Base-by-base conservation (phyloP, 1,140 invertebrate genomes). In the Drosophila tani region DNA sequence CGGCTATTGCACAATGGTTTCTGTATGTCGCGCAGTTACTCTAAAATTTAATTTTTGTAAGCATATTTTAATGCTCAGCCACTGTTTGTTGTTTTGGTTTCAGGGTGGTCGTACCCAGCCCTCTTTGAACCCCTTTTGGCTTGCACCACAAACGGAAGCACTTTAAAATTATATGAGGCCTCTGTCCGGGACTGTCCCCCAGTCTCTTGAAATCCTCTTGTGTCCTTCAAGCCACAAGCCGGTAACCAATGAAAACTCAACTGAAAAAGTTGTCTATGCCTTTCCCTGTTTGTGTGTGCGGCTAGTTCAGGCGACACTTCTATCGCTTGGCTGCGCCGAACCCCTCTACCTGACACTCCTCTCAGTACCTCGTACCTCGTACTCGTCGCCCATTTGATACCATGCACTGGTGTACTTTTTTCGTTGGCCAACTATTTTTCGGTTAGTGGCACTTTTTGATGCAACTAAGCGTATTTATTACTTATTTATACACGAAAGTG, bases 121-220 rank as follows among this genome's bases (percentile, higher is more conserved):
- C 50, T 45, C 53, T 5, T 17, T 12, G 27, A 29, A 38, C 24
- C 60, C 70, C 43, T 59, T 59, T 59, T 63, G 68, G 53, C 74
- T 71, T 58, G 68, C 70, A 62, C 85, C 85, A 90, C 85, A 90
- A 90, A 91, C 85, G 85, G 85, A 90, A 90, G 82, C 85, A 90
- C 85, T 90, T 90, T 90, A 91, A 90, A 90, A 90, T 90, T 90
- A 90, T 90, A 90, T 90, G 85, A 90, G 85, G 86, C 82, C 66
- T 75, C 58, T 68, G 66, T 51, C 63, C 56, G 53, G 74, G 24
- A 67, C 41, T 38, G 38, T 38, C 47, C 73, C 51, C 46, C 51
- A 64, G 45, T 46, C 49, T 51, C 53, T 74, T 50, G 58, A 41
- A 67, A 78, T 74, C 56, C 70, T 74, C 66, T 64, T 88, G 73